Evolutionary conservation across 2,797 vertebrate species (phyloP).

Genomic region (Dendrocincla tyrannina): DNA sequence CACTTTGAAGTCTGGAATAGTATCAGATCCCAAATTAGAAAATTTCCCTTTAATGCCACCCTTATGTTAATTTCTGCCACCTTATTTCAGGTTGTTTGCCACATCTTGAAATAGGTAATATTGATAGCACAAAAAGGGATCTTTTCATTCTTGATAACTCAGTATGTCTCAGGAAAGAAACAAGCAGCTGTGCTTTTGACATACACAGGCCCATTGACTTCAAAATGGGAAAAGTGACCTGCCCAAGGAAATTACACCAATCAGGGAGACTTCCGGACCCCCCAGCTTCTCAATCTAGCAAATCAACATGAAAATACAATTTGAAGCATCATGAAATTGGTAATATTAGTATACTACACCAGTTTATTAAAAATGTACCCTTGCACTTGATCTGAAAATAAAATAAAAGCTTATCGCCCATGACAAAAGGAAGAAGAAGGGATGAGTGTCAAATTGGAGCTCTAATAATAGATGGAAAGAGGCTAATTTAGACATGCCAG

Average conservation of each 20-base stretch:
- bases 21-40: constrained; percentile 59
- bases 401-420: background rate
- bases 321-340: background rate
- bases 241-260: fast-evolving
- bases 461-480: background rate
- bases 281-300: background rate
- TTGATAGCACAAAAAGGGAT: background rate
- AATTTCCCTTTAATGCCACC: constrained; percentile 34
- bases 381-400: background rate
- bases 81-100: constrained; percentile 34
- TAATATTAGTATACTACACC: background rate
- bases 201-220: background rate
- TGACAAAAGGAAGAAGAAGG: background rate
- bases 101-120: background rate
- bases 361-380: background rate
- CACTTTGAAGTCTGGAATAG: constrained; percentile 38
- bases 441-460: background rate
- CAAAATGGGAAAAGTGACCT: background rate
- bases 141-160: background rate
- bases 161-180: background rate
- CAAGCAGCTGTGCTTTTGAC: background rate
- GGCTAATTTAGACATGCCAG: background rate
- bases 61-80: background rate
- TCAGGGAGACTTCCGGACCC: background rate
- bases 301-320: background rate